Conservation (phyloP, 2,888 invertebrate genomes). For the Pristionchus entomophagus region DNA sequence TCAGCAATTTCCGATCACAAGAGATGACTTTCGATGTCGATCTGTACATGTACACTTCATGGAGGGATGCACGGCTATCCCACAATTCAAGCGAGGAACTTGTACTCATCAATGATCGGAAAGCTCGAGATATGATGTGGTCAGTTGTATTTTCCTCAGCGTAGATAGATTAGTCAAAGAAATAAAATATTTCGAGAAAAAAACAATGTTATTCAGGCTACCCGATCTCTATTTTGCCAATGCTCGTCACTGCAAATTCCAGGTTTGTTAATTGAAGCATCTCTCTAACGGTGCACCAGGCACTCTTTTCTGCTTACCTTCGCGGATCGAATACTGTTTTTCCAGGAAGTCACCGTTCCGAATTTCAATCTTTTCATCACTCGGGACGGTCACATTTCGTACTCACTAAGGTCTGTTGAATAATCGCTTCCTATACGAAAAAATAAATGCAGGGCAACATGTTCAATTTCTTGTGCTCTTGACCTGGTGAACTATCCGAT, state of each 20-base stretch:
- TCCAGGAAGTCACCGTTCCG: conserved; percentile 65
- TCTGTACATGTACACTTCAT: conserved; percentile 67
- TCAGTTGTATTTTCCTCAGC: too few species aligned
- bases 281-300: neutral
- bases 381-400: conserved; percentile 68
- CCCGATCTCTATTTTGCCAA: conserved; percentile 73
- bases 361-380: conserved; percentile 73
- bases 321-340: too few species aligned
- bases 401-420: conserved; percentile 62
- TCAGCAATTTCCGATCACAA: too few species aligned
- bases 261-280: neutral
- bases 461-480: conserved; percentile 36
- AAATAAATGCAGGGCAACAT: conserved; percentile 7
- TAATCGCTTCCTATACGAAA: neutral
- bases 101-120: conserved; percentile 67
- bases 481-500: conserved; percentile 66
- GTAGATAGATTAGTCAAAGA: conserved; percentile 20
- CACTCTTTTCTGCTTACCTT: too few species aligned
- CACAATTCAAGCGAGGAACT: conserved; percentile 64
- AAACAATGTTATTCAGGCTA: conserved; percentile 55
- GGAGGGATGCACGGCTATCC: conserved; percentile 61
- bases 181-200: neutral
- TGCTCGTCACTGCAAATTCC: conserved; percentile 55
- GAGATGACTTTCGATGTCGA: conserved; percentile 69
- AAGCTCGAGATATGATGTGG: conserved; percentile 68